These are phyloP conservation scores for Caenorhabditis virilis DNA, from an alignment of 2,888 invertebrate species.

Conservation along the genomic window DNA sequence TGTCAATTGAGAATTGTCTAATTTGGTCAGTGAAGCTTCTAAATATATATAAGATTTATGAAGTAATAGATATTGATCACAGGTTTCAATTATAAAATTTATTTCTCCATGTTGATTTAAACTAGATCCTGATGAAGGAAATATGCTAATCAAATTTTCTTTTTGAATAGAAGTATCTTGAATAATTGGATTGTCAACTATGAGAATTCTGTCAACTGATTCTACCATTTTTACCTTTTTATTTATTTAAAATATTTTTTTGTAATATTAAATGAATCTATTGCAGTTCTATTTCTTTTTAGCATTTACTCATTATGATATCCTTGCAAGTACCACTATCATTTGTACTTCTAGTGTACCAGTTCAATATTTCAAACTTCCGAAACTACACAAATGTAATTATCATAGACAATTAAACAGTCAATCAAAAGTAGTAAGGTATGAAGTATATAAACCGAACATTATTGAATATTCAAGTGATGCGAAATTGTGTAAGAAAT, in stretches of 20 bases:
- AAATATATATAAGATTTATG: conserved; percentile 28
- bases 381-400: too few relatives aligned
- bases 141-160: conserved; percentile 20
- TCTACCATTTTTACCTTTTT: conserved; percentile 11
- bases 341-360: conserved; percentile 27
- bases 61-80: conserved; percentile 21
- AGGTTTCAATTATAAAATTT: conserved; percentile 34
- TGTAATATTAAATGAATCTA: conserved; percentile 22
- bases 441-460: too few relatives aligned
- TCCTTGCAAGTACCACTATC: conserved; percentile 2
- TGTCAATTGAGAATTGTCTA: conserved; percentile 17
- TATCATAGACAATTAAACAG: too few relatives aligned
- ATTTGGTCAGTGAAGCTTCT: conserved; percentile 33
- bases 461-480: too few relatives aligned
- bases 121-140: conserved; percentile 15
- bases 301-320: conserved; percentile 13
- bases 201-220: conserved; percentile 19
- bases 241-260: conserved; percentile 23
- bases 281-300: conserved; percentile 31
- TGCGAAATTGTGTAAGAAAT: too few relatives aligned
- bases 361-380: too few relatives aligned
- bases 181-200: conserved; percentile 17
- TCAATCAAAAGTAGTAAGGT: too few relatives aligned
- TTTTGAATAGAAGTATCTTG: conserved; percentile 11
- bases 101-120: conserved; percentile 21